Base-by-base conservation (phyloP, 2,888 invertebrate species). In the Monopis laevigella region DNA sequence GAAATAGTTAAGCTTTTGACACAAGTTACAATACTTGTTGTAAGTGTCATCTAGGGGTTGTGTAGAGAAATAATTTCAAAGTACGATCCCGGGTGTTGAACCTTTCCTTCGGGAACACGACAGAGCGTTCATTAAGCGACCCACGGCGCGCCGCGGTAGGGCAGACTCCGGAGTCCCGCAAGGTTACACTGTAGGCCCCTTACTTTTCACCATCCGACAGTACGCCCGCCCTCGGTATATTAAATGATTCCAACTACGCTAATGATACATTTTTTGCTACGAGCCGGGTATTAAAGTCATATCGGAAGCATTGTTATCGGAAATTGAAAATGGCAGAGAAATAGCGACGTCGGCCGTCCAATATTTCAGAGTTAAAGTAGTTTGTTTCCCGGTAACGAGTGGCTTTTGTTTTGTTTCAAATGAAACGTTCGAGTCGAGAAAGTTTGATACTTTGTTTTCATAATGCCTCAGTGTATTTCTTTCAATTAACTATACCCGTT, bases 351-450 rank as follows among this genome's bases (percentile, higher is more conserved):
- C 16, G 17, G 2, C 12, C 3, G 53, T 56, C 56, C 62, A 57
- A 64, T 63, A 61, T 58, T 60, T 56, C 56, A 55, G 30, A 54
- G 47, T 49, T 56, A 61, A 64, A 63, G 65, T 62, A 65, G 63
- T 65, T 65, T 52, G 55, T 60, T 35, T 35, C n/a, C 35, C n/a
- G 7, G 16, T 35, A 35, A 16, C 30, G 18, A 35, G 35, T 18
- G n/a, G 18, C 35, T 19, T 35, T 35, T 35, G 35, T 35, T 35
- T 19, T 19, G 35, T 16, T 35, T 19, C 13, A 3, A 35, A 35
- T 18, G 18, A 35, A 35, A 35, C 35, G 16, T 6, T 19, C 17
- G 34, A 21, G 5, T 21, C 24, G 24, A 21, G 24, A 8, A 21
- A 21, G 6, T 21, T 21, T 8, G 6, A 5, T 21, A 5, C 24